Conservation (phyloP, 1,140 invertebrate species). For the Pachyrhynchus sulphureomaculatus region DNA sequence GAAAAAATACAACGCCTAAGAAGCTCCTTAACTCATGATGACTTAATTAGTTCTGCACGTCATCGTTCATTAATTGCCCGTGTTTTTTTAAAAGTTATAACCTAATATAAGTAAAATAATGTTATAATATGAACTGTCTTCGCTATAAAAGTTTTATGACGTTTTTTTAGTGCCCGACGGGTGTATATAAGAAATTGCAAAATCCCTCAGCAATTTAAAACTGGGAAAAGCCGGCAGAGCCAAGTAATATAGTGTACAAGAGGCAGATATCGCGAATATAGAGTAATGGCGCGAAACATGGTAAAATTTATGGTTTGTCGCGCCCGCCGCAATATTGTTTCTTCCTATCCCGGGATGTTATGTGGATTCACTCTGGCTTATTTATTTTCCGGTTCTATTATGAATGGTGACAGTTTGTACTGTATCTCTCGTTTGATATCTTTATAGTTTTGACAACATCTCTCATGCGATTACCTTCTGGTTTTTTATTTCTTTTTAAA, state of each 20-base stretch:
- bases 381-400: constrained; percentile 27
- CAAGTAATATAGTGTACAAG: constrained; percentile 22
- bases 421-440: constrained; percentile 22
- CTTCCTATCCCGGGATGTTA: constrained; percentile 24
- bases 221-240: constrained; percentile 22
- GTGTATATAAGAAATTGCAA: constrained; percentile 29
- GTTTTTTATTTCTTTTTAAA: neutral
- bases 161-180: constrained; percentile 15
- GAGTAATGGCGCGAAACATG: constrained; percentile 28
- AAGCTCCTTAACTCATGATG: too few relatives aligned
- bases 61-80: too few relatives aligned
- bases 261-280: constrained; percentile 27
- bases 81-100: neutral
- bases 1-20: too few relatives aligned
- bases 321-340: constrained; percentile 28
- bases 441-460: constrained; percentile 21
- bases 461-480: neutral
- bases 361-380: constrained; percentile 19
- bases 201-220: constrained; percentile 29
- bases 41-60: too few relatives aligned
- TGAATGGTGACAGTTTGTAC: constrained; percentile 22
- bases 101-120: constrained; percentile 17
- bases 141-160: constrained; percentile 22
- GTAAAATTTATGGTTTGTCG: constrained; percentile 29
- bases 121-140: constrained; percentile 21